Evolutionary conservation across 2,797 vertebrate species (phyloP).

Genomic region (Triplophysa yarkandensis): DNA sequence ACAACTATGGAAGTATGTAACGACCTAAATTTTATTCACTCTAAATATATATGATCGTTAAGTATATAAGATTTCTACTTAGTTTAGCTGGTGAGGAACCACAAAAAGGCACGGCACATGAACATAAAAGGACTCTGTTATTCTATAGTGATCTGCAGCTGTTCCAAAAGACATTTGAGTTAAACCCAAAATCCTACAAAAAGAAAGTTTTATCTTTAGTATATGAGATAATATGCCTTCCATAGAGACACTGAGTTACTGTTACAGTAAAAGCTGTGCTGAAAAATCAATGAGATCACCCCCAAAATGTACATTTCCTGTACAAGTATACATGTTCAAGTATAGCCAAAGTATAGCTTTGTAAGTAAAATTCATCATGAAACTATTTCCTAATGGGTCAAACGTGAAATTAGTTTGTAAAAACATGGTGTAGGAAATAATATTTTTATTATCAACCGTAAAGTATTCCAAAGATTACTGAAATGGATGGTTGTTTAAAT

Average conservation of each 20-base stretch:
- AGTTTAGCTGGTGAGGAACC: slow-evolving; percentile 39
- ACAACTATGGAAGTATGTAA: neutral
- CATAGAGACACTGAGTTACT: neutral
- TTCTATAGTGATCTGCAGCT: slow-evolving; percentile 35
- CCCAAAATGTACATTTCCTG: neutral
- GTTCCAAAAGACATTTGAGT: slow-evolving; percentile 24
- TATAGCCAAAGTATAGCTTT: too few relatives aligned
- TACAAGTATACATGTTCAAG: too few relatives aligned
- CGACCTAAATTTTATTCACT: slow-evolving; percentile 12
- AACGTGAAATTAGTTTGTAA: too few relatives aligned
- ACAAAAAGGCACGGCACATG: slow-evolving; percentile 35
- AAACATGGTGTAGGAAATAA: too few relatives aligned
- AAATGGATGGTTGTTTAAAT: too few relatives aligned
- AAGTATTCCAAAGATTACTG: too few relatives aligned
- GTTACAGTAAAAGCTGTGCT: slow-evolving; percentile 1
- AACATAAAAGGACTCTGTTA: slow-evolving; percentile 33
- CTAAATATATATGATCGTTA: slow-evolving; percentile 15
- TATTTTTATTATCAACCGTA: too few relatives aligned
- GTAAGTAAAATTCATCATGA: too few relatives aligned
- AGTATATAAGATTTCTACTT: slow-evolving; percentile 29
- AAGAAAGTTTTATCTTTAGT: slow-evolving; percentile 2
- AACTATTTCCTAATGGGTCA: too few relatives aligned
- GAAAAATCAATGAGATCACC: neutral
- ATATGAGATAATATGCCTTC: slow-evolving; percentile 5
- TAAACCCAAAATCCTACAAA: slow-evolving; percentile 7